Percentiles rank a stretch among this genome's conserved stretches.
These are phyloP conservation scores for Onychomys leucogaster DNA, from an alignment of 2,797 vertebrate genomes.

Conservation along the genomic window DNA sequence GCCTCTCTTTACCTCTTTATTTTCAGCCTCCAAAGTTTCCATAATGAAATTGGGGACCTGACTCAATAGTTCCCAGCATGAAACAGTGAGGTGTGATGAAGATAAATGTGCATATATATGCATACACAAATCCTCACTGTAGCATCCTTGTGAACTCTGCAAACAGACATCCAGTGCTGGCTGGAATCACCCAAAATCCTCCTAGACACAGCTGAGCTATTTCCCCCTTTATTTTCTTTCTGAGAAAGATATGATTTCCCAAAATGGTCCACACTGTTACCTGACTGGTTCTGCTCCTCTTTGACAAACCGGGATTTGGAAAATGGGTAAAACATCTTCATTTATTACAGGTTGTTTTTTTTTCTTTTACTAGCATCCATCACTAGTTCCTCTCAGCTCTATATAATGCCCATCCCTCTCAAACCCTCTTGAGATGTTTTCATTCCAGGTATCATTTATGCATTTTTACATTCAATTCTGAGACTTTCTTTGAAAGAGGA, in stretches of 20 bases:
- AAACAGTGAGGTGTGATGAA: not conserved
- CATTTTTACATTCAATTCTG: not conserved
- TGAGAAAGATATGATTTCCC: not conserved
- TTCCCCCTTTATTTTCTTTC: slow-evolving; percentile 2
- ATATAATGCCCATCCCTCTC: not conserved
- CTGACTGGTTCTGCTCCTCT: not conserved
- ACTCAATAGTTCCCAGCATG: not conserved
- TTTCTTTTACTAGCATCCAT: slow-evolving; percentile 45
- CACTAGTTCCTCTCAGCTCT: slow-evolving; percentile 22
- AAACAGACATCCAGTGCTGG: not conserved
- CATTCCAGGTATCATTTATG: slow-evolving; percentile 35
- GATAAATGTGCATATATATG: not conserved
- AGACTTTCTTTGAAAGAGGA: slow-evolving; percentile 58
- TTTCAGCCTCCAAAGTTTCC: slow-evolving; percentile 19
- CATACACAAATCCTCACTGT: not conserved
- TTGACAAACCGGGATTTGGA: slow-evolving; percentile 44
- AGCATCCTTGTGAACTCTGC: not conserved
- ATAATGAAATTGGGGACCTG: not conserved
- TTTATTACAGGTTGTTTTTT: slow-evolving; percentile 63
- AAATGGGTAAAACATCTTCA: slow-evolving; percentile 65
- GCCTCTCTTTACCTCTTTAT: not conserved
- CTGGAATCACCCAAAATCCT: not conserved
- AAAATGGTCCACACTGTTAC: not conserved
- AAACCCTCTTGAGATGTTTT: not conserved
- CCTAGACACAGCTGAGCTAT: not conserved